These are phyloP conservation scores for Labia minor DNA, from an alignment of 2,888 invertebrate genomes.

Conservation along the genomic window DNA sequence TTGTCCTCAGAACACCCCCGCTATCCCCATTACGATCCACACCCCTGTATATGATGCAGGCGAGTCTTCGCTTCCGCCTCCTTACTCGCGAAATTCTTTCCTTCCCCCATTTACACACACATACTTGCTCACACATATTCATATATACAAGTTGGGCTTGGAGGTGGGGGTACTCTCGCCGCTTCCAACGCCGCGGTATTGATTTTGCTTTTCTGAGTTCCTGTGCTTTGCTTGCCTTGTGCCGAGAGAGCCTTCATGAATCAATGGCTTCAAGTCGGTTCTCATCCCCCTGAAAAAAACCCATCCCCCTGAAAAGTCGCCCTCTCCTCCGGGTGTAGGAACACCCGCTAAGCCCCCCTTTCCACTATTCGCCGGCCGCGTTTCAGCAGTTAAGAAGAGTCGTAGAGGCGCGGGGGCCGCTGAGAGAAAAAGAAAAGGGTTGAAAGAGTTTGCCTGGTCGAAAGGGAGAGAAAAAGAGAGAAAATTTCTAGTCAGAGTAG, in stretches of 20 bases:
- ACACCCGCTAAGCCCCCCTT: conserved; percentile 17
- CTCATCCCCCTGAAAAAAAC: conserved; percentile 15
- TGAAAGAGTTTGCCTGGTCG: conserved; percentile 22
- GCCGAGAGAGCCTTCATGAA: conserved; percentile 22
- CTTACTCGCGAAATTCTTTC: background rate
- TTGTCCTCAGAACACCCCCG: background rate
- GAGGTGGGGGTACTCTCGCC: background rate
- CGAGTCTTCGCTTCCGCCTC: conserved; percentile 8
- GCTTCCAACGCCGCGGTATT: conserved; percentile 16
- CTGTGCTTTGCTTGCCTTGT: conserved; percentile 17
- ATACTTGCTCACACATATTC: conserved; percentile 19
- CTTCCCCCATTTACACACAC: conserved; percentile 17
- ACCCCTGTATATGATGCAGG: background rate
- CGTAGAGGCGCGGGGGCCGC: conserved; percentile 22
- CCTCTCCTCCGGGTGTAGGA: background rate
- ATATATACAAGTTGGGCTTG: background rate
- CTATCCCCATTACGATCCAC: background rate
- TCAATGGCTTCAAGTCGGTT: conserved; percentile 23
- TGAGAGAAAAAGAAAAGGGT: conserved; percentile 24
- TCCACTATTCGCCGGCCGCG: conserved; percentile 17
- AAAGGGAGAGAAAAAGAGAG: conserved; percentile 24
- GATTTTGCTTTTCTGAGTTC: conserved; percentile 23
- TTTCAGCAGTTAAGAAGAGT: conserved; percentile 28
- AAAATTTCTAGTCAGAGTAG: conserved; percentile 15
- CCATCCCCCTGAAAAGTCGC: conserved; percentile 16